These are phyloP conservation scores for Corticium candelabrum DNA, from an alignment of 37 sponge, comb jelly and placozoan species.

Conservation along the genomic window DNA sequence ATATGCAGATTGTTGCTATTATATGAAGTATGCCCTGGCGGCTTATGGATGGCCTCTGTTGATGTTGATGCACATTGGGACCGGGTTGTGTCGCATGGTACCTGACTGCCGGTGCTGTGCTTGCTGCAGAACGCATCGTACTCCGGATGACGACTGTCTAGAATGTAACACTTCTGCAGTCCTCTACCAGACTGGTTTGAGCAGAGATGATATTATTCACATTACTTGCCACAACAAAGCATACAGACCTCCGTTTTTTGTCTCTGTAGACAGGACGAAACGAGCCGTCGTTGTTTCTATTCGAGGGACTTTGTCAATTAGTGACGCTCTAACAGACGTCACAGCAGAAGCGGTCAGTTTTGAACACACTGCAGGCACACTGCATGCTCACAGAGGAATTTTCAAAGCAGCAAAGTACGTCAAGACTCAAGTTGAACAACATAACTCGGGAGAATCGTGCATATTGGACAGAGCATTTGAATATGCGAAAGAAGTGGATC, in stretches of 20 bases:
- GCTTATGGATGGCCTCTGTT: neutral
- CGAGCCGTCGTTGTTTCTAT: constrained; percentile 60
- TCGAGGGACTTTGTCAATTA: constrained; percentile 73
- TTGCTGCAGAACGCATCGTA: neutral
- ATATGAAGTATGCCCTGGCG: constrained; percentile 3
- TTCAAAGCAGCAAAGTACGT: constrained; percentile 48
- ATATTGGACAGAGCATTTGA: constrained; percentile 53
- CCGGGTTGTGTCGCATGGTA: neutral
- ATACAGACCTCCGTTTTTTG: constrained; percentile 47
- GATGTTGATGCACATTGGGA: neutral
- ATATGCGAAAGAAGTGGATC: neutral
- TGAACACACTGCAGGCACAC: constrained; percentile 24
- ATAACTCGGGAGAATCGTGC: no score
- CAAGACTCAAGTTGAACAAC: constrained; percentile 25
- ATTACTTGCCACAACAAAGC: neutral
- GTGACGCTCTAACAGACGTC: constrained; percentile 78
- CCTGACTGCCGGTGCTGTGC: constrained; percentile 2
- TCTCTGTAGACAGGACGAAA: constrained; percentile 61
- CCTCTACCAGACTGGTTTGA: neutral
- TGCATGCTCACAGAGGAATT: constrained; percentile 79
- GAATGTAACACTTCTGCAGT: neutral
- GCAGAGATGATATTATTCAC: neutral
- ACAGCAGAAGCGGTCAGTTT: constrained; percentile 39
- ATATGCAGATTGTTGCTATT: neutral
- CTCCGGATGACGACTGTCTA: neutral